These are phyloP conservation scores for Takifugu rubripes DNA, from an alignment of 2,797 vertebrate genomes.

Conservation along the genomic window DNA sequence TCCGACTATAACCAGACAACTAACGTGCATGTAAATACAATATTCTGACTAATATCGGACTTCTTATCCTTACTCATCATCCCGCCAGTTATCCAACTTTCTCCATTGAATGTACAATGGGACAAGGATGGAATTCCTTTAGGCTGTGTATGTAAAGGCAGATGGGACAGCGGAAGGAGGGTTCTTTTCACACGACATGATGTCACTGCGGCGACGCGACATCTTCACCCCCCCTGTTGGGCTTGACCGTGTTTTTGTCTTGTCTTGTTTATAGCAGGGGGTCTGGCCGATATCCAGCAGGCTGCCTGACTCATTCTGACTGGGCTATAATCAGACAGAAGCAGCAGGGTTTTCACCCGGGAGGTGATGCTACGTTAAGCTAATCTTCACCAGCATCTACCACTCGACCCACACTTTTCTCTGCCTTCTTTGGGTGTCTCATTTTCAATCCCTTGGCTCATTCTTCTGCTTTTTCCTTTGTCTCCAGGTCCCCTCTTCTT, in stretches of 20 bases:
- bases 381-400: slow-evolving; percentile 44
- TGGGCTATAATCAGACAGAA: slow-evolving; percentile 66
- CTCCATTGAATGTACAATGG: no score
- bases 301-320: slow-evolving; percentile 40
- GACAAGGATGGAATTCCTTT: no score
- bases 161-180: slow-evolving; percentile 10
- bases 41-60: no score
- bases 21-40: no score
- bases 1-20: no score
- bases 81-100: no score
- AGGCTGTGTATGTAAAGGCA: no score
- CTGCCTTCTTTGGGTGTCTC: slow-evolving; percentile 5
- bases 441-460: slow-evolving; percentile 23
- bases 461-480: slow-evolving; percentile 6
- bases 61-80: no score
- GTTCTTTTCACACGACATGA: slow-evolving; percentile 48
- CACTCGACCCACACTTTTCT: slow-evolving; percentile 1
- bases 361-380: slow-evolving; percentile 36
- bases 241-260: slow-evolving; percentile 54
- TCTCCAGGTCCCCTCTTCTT: slow-evolving; percentile 1
- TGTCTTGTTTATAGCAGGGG: slow-evolving; percentile 41
- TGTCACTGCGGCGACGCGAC: slow-evolving; percentile 47
- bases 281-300: slow-evolving; percentile 19
- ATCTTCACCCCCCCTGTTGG: slow-evolving; percentile 59
- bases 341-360: slow-evolving; percentile 35